Evolutionary conservation across 2,113 vertebrate species (phyloP), one percentile per base, ranked within the genome.

Genomic region (Ceyx margarethae): DNA sequence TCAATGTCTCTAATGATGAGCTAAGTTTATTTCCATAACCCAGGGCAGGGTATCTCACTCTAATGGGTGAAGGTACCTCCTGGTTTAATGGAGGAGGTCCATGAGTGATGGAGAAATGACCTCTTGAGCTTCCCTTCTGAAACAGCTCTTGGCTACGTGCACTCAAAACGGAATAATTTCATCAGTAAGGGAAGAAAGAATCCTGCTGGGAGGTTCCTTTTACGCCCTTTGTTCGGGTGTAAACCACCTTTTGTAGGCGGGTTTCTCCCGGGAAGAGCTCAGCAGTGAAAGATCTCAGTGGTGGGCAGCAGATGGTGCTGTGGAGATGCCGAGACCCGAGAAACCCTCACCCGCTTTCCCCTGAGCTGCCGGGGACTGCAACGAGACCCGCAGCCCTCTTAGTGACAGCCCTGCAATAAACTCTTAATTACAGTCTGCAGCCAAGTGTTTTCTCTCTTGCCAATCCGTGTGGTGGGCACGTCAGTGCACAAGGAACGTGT

Each of bases 261-360:
- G 2, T 66, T 61, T 20, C 28, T 66, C 23, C 35, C 5, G 1
- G 48, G 46, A 11, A 31, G 42, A 1, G 13, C 0, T 35, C 4
- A 9, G 66, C 3, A 12, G 25, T 7, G 56, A 40, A 2, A 15
- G 15, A 53, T 20, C 4, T 9, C 29, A 43, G 72, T 65, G 58
- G 54, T 5, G 58, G 85, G 80, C 94, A 83, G 60, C 5, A 96
- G 96, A 85, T 95, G 96, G 95, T 62, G 93, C 90, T 94, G 90
- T 67, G 46, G 93, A 21, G 11, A 7, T 46, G 74, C 7, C 35
- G 6, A 2, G 50, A 35, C 79, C 28, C n/a, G 14, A 10, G 82
- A 2, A 4, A 9, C 31, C 21, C 10, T 68, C 37, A 2, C 61
- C 50, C 20, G 48, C 31, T 48, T 6, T 29, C 74, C 29, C 13